These are phyloP conservation scores for Gymnobelideus leadbeateri DNA, from an alignment of 2,113 vertebrate species.

Conservation along the genomic window DNA sequence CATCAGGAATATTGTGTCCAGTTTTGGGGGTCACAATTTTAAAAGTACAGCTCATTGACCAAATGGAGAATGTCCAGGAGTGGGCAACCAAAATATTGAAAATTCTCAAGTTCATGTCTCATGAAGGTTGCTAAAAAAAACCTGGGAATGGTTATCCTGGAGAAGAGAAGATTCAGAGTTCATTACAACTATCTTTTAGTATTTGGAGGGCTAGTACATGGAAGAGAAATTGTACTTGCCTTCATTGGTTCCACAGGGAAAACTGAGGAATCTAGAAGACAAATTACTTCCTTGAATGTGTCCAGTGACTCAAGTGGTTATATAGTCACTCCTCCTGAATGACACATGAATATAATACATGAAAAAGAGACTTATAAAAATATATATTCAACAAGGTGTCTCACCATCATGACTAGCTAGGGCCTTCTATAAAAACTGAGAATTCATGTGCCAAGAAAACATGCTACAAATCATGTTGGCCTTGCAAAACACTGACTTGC, in stretches of 20 bases:
- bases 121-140: background rate
- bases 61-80: background rate
- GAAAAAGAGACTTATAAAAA: background rate
- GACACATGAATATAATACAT: constrained; percentile 29
- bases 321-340: constrained; percentile 11
- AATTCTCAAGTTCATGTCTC: background rate
- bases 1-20: background rate
- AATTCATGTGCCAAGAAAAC: constrained; percentile 13
- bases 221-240: background rate
- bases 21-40: background rate
- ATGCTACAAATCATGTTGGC: background rate
- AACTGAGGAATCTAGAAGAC: background rate
- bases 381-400: constrained; percentile 28
- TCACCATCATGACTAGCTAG: constrained; percentile 33
- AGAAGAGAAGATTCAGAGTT: background rate
- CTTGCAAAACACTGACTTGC: constrained; percentile 38
- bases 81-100: background rate
- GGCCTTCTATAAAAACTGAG: constrained; percentile 37
- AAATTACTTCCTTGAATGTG: background rate
- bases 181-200: background rate
- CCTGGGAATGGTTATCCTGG: background rate
- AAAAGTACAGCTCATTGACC: background rate
- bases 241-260: background rate
- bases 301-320: background rate
- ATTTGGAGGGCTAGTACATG: background rate